These are phyloP conservation scores for Patella ulyssiponensis DNA, from an alignment of 2,888 invertebrate species.

Conservation along the genomic window DNA sequence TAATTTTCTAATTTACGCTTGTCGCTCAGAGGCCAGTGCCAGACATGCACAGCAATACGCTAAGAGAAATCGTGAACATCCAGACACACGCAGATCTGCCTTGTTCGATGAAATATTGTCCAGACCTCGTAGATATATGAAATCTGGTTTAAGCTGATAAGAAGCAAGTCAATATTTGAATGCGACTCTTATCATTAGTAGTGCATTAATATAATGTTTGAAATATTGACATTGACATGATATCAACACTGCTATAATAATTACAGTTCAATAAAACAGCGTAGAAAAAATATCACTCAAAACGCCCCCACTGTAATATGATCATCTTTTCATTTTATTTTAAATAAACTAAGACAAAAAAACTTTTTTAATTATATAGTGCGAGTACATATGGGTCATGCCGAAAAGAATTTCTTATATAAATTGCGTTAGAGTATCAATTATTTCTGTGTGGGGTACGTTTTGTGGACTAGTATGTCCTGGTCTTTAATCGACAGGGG, in stretches of 20 bases:
- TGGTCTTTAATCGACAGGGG: too few relatives aligned
- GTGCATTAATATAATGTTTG: not conserved
- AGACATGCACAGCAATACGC: too few relatives aligned
- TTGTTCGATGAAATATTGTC: not conserved
- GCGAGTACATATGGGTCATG: too few relatives aligned
- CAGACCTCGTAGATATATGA: not conserved
- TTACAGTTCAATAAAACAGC: not conserved
- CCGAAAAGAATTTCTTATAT: too few relatives aligned
- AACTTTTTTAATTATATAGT: too few relatives aligned
- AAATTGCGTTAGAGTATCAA: too few relatives aligned
- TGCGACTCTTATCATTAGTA: conserved; percentile 8
- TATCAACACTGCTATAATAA: not conserved
- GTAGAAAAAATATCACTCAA: too few relatives aligned
- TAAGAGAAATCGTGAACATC: not conserved
- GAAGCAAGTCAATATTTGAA: conserved; percentile 11
- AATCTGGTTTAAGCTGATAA: conserved; percentile 5
- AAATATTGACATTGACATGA: conserved; percentile 9
- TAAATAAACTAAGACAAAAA: too few relatives aligned
- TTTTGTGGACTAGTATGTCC: too few relatives aligned
- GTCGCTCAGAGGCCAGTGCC: not conserved
- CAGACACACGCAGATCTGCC: not conserved
- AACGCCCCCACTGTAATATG: too few relatives aligned
- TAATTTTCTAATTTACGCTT: conserved; percentile 13
- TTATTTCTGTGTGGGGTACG: too few relatives aligned
- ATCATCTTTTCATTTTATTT: too few relatives aligned